Base-by-base conservation (phyloP, 2,888 invertebrate species). In the Cheilosia pagana region DNA sequence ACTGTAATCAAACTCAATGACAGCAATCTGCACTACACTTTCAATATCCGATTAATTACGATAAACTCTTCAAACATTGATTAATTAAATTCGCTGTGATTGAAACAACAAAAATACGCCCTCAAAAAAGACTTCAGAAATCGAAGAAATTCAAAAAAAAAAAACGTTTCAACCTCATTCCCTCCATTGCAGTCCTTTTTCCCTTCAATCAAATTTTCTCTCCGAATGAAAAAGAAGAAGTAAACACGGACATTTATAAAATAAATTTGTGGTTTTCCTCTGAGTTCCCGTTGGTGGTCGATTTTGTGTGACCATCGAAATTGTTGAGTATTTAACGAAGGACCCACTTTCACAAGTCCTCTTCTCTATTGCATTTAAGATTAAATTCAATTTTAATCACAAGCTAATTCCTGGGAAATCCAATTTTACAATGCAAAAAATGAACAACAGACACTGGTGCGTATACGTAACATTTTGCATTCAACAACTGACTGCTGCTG, bases 391-490 rank as follows among this genome's bases (percentile, higher is more conserved):
- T 35, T 35, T 35, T 12, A 35, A 35, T 12, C 35, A 35, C 12
- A 12, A 35, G 35, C 35, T 35, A 35, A 35, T 35, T 10, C 12
- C 3, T 12, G 4, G 12, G 12, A 35, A 35, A 12, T 3, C 35
- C 35, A 12, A 3, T 35, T 35, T 10, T 35, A 0, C 10, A 3
- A 3, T 0, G 1, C 4, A 12, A 3, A 35, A 35, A 19, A 31
- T 14, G 8, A 31, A 21, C 21, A n/a, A 7, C 14, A 7, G 4
- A 45, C 48, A 48, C 63, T 35, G 35, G 7, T 43, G 70, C 70
- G 70, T 70, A 70, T 57, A 57, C 57, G 70, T 70, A 59, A 57
- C 48, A 39, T 43, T 70, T 70, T 16, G 10, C 23, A 12, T 45
- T 16, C 14, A 48, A 48, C 19, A 35, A 57, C 28, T 45, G 16